Conservation (phyloP, 1,140 invertebrate genomes). For the Trichonephila clavipes region DNA sequence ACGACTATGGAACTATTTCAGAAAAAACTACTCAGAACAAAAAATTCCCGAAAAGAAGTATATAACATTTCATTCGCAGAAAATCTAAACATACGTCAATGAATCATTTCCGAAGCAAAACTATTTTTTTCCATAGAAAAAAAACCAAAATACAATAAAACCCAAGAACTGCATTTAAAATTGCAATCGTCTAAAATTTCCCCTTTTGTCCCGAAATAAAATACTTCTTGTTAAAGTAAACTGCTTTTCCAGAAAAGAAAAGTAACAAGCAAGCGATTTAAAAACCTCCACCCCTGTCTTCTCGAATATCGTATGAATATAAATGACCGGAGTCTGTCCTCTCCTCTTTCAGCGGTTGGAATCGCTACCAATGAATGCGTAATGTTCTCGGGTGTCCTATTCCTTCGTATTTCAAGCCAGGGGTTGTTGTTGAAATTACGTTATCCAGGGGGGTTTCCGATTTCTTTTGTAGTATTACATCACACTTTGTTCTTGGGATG, state of each 20-base stretch:
- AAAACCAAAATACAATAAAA: not conserved
- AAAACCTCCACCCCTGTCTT: not conserved
- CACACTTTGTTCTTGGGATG: not conserved
- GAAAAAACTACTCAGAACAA: no score
- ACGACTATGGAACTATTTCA: no score
- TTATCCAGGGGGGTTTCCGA: not conserved
- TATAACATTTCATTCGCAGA: no score
- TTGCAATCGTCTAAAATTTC: not conserved
- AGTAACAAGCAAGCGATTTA: not conserved
- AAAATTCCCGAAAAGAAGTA: no score
- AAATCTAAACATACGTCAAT: not conserved
- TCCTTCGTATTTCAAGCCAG: not conserved
- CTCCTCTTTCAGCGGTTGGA: slow-evolving; percentile 31
- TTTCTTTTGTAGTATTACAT: not conserved
- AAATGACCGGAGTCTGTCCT: slow-evolving; percentile 18
- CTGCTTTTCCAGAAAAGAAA: not conserved
- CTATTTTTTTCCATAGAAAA: not conserved
- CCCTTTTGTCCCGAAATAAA: not conserved
- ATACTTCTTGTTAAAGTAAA: not conserved
- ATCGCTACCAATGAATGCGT: slow-evolving; percentile 42
- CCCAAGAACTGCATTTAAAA: not conserved
- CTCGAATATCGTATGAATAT: slow-evolving; percentile 46
- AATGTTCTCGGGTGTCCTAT: not conserved
- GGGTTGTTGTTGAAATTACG: not conserved
- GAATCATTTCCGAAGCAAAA: not conserved